Evolutionary conservation across 1,140 invertebrate genomes (phyloP).

Genomic region (Druon quercuslanigerum): DNA sequence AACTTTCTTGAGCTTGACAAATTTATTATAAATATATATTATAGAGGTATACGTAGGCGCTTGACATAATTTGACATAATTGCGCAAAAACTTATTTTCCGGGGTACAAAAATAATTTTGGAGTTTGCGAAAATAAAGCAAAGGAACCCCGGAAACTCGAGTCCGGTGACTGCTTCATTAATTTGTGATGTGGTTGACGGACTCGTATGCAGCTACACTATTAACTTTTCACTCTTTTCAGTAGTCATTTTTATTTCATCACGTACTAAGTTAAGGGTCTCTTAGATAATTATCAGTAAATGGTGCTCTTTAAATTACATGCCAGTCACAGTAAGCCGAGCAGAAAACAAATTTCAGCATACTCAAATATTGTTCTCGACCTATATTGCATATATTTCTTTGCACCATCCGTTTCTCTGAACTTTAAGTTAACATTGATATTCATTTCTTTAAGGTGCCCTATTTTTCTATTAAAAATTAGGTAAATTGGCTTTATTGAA

Average conservation of each 20-base stretch:
- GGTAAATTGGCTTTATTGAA: too few relatives aligned
- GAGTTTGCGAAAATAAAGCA: neutral
- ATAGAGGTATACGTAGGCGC: neutral
- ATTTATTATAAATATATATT: neutral
- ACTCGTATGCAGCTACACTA: constrained; percentile 11
- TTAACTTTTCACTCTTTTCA: constrained; percentile 14
- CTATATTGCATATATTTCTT: neutral
- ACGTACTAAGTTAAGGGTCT: neutral
- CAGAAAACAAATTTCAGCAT: neutral
- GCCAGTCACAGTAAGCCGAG: neutral
- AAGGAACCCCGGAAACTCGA: neutral
- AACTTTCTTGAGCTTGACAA: neutral
- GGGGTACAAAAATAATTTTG: neutral
- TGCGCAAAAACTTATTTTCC: neutral
- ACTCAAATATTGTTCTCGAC: neutral
- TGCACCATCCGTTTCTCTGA: neutral
- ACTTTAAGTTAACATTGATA: too few relatives aligned
- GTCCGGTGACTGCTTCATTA: constrained; percentile 25
- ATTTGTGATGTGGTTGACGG: constrained; percentile 27
- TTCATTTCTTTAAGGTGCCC: too few relatives aligned
- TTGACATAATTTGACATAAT: constrained; percentile 20
- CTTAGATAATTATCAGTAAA: neutral
- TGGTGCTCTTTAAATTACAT: neutral
- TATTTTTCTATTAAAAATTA: too few relatives aligned
- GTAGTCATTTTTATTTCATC: neutral